Base-by-base conservation (phyloP, 2,113 vertebrate genomes). In the Tupaia chinensis region DNA sequence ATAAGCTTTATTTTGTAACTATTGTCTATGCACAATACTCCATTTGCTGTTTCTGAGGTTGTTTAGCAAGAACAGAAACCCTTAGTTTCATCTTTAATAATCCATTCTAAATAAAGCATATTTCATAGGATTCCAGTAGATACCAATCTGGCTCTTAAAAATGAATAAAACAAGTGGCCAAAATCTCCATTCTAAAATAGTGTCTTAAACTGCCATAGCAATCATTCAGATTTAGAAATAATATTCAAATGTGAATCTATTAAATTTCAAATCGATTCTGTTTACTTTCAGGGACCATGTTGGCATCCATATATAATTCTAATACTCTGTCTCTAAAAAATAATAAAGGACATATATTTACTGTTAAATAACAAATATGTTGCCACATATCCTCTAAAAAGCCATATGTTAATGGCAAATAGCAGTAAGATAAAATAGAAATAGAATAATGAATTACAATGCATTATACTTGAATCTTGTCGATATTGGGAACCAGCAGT, bases 211-310 rank as follows among this genome's bases (percentile, higher is more conserved):
- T 73, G 16, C 34, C 8, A 58, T 66, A 32, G 14, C 3, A 82
- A 27, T 61, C 7, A n/a, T 70, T 77, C 44, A 66, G 14, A 7
- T 94, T 79, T 22, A 73, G 72, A 54, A 91, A 54, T 76, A 27
- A 34, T 74, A 29, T 88, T 79, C 14, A 91, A 34, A 63, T 54
- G 73, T 5, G 13, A 63, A 85, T 69, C 17, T 56, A 1, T 87
- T 91, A 70, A 61, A 73, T 79, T 87, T 87, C 44, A 92, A 93
- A 86, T 54, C 53, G 13, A 65, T 23, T 73, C 69, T 76, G 56
- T 76, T 90, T 34, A 60, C 58, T 80, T 81, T 54, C 17, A 68
- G 19, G 27, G 22, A 70, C 23, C 4, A 77, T 44, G 58, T 15
- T 85, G 70, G 23, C 80, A 68, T 29, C 29, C 17, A 44, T 34